Percentiles rank a stretch among this genome's conserved stretches.
Evolutionary conservation across 2,113 vertebrate genomes (phyloP).

Genomic region (Speoplatyrhinus poulsoni): DNA sequence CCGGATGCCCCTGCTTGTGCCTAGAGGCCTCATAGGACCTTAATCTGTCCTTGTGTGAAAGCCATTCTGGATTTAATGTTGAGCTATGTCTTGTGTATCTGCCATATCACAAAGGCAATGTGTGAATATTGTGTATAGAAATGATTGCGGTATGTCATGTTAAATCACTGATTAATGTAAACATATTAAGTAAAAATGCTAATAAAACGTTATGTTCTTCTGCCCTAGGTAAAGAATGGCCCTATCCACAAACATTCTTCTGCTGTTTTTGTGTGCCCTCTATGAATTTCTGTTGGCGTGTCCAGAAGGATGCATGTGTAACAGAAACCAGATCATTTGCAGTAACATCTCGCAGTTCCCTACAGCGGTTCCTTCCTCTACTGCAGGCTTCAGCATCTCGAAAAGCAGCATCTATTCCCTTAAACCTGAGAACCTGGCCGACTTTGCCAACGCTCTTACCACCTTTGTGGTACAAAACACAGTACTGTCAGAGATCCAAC

Average conservation of each 20-base stretch:
- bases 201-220: constrained; percentile 19
- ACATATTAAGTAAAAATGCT: not conserved
- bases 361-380: constrained; percentile 40
- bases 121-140: no score
- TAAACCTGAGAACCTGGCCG: constrained; percentile 57
- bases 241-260: constrained; percentile 15
- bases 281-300: constrained; percentile 49
- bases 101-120: no score
- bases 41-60: no score
- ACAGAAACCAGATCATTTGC: constrained; percentile 20
- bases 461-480: constrained; percentile 42
- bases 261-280: constrained; percentile 55
- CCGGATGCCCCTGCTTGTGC: no score
- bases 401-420: constrained; percentile 54
- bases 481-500: constrained; percentile 52
- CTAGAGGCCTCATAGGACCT: no score
- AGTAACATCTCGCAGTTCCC: constrained; percentile 63
- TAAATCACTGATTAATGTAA: not conserved
- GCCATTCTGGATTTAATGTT: no score
- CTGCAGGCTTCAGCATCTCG: constrained; percentile 32
- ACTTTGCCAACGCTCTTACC: constrained; percentile 37
- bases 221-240: constrained; percentile 63
- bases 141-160: no score
- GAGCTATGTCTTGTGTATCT: no score
- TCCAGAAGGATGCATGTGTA: constrained; percentile 63